Conservation (phyloP, 2,888 invertebrate species). For the Cerastis leucographa region DNA sequence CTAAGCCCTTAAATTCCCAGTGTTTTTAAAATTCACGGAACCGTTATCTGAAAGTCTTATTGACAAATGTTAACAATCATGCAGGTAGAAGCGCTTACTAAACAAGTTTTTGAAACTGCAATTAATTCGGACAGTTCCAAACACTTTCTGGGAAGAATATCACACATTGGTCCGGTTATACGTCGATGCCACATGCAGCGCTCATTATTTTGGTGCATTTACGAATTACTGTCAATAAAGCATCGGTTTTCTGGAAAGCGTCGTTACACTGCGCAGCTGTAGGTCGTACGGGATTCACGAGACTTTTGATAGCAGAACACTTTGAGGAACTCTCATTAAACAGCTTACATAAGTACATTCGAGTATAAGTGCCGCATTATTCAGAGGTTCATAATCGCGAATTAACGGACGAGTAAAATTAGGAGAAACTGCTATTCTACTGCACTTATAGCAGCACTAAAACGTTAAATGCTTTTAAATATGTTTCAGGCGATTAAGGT, state of each 20-base stretch:
- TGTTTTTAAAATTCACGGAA: constrained; percentile 14
- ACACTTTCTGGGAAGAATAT: constrained; percentile 72
- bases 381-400: constrained; percentile 55
- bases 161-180: constrained; percentile 67
- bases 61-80: constrained; percentile 54
- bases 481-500: constrained; percentile 44
- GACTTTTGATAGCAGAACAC: constrained; percentile 50
- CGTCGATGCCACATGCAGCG: constrained; percentile 77
- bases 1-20: neutral
- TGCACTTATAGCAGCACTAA: constrained; percentile 45
- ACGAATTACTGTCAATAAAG: constrained; percentile 85
- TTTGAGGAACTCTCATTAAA: constrained; percentile 63
- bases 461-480: constrained; percentile 58
- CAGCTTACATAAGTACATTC: constrained; percentile 47
- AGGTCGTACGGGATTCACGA: constrained; percentile 74
- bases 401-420: constrained; percentile 62
- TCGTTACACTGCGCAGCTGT: constrained; percentile 81
- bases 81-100: constrained; percentile 57
- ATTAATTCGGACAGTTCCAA: constrained; percentile 62
- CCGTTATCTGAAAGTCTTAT: constrained; percentile 27
- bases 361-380: constrained; percentile 48
- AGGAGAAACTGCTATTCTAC: constrained; percentile 49
- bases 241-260: constrained; percentile 83
- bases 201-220: constrained; percentile 80
- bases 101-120: constrained; percentile 68